Evolutionary conservation across 2,888 invertebrate species (phyloP).

Genomic region (Scrobipalpa atriplicella): DNA sequence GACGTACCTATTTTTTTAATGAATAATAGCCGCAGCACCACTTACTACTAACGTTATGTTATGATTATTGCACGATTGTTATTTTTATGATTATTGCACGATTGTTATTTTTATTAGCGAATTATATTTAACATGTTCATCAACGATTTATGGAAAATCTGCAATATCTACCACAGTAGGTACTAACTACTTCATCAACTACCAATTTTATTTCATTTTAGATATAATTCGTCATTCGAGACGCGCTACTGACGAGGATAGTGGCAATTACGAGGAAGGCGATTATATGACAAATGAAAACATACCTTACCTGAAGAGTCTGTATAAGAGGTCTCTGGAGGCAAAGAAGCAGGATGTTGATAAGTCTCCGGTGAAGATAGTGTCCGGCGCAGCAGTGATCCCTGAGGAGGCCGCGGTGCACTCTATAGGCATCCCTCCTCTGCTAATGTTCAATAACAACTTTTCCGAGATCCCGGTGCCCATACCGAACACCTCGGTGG

Average conservation of each 20-base stretch:
- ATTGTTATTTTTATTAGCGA: too few relatives aligned
- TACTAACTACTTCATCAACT: too few relatives aligned
- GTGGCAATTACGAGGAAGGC: background rate
- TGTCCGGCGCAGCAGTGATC: constrained; percentile 57
- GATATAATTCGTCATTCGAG: background rate
- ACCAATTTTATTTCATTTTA: background rate
- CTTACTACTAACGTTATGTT: too few relatives aligned
- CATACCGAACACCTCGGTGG: constrained; percentile 70
- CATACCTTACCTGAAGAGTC: background rate
- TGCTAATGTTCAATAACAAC: constrained; percentile 63
- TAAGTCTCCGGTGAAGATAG: constrained; percentile 48
- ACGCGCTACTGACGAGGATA: background rate
- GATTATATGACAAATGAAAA: background rate
- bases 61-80: too few relatives aligned
- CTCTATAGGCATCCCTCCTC: constrained; percentile 62
- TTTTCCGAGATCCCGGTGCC: constrained; percentile 67
- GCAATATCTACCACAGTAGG: too few relatives aligned
- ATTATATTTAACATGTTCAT: too few relatives aligned
- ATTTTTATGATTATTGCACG: too few relatives aligned
- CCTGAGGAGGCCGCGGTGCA: constrained; percentile 59
- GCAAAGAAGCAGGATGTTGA: constrained; percentile 36
- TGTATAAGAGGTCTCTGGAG: constrained; percentile 36
- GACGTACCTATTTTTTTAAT: too few relatives aligned
- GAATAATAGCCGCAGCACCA: too few relatives aligned
- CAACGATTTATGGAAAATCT: too few relatives aligned